Percentiles rank a stretch among this genome's conserved stretches.
Conservation (phyloP, 2,888 invertebrate species). For the Hypomecis atomaria region DNA sequence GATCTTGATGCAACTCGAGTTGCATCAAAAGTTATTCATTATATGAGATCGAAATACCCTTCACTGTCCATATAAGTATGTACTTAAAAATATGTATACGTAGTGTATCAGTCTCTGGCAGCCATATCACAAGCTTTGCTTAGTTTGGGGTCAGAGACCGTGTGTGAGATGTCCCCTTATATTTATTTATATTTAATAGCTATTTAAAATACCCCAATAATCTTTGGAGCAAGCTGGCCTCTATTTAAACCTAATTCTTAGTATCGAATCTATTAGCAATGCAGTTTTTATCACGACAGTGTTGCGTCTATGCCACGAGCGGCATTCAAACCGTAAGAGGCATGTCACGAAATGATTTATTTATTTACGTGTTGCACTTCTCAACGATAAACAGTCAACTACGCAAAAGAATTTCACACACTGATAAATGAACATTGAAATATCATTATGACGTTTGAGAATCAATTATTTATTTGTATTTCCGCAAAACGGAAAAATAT, state of each 20-base stretch:
- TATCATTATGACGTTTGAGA: no score
- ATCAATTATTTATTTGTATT: no score
- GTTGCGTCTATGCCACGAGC: slow-evolving; percentile 21
- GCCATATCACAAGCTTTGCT: no score
- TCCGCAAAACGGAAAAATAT: no score
- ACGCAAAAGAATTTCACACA: slow-evolving; percentile 11
- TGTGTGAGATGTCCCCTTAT: no score
- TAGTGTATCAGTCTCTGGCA: no score
- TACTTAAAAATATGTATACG: no score
- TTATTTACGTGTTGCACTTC: slow-evolving; percentile 25
- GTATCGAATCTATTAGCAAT: slow-evolving; percentile 33
- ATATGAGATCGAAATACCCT: not conserved
- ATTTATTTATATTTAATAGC: not conserved
- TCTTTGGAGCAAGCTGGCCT: slow-evolving; percentile 11
- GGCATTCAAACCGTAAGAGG: slow-evolving; percentile 33
- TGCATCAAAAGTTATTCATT: not conserved
- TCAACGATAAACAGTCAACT: slow-evolving; percentile 14
- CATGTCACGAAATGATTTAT: slow-evolving; percentile 35
- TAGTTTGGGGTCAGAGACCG: no score
- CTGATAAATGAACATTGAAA: no score
- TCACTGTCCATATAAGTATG: no score
- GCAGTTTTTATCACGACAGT: slow-evolving; percentile 34
- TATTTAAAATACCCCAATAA: not conserved
- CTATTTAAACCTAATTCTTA: slow-evolving; percentile 14
- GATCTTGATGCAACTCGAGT: no score